Conservation (phyloP, 2,113 vertebrate genomes). For the Oophaga pumilio region DNA sequence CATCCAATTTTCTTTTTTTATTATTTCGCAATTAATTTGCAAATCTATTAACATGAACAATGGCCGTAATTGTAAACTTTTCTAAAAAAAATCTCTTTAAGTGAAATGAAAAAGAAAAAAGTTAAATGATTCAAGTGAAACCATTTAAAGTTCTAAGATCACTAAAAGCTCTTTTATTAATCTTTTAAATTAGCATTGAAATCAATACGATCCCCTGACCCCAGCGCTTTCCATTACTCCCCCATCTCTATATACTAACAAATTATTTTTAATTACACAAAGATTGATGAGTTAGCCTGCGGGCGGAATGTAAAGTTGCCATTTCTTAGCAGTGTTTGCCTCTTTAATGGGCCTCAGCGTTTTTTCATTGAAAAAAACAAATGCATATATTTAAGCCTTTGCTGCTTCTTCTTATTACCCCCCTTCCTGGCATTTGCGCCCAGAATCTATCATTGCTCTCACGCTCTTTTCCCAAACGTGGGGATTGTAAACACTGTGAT, state of each 20-base stretch:
- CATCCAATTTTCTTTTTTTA: background rate
- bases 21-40: background rate
- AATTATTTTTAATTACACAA: constrained; percentile 50
- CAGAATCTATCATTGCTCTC: constrained; percentile 12
- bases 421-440: background rate
- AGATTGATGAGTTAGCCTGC: constrained; percentile 21
- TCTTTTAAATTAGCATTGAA: constrained; percentile 46
- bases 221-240: constrained; percentile 34
- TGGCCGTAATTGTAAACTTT: constrained; percentile 18
- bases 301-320: constrained; percentile 29
- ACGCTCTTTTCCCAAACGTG: background rate
- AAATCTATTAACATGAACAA: background rate
- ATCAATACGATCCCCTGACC: constrained; percentile 28
- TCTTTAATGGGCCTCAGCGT: background rate
- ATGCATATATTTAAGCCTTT: constrained; percentile 26
- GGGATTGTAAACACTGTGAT: background rate
- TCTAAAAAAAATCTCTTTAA: constrained; percentile 8
- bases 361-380: constrained; percentile 6
- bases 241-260: constrained; percentile 21
- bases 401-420: background rate
- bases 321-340: background rate
- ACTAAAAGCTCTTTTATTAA: constrained; percentile 57
- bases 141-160: constrained; percentile 35
- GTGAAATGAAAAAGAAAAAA: background rate
- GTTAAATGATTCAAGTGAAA: constrained; percentile 28